These are phyloP conservation scores for Pithys albifrons DNA, from an alignment of 2,113 vertebrate genomes.

Conservation along the genomic window DNA sequence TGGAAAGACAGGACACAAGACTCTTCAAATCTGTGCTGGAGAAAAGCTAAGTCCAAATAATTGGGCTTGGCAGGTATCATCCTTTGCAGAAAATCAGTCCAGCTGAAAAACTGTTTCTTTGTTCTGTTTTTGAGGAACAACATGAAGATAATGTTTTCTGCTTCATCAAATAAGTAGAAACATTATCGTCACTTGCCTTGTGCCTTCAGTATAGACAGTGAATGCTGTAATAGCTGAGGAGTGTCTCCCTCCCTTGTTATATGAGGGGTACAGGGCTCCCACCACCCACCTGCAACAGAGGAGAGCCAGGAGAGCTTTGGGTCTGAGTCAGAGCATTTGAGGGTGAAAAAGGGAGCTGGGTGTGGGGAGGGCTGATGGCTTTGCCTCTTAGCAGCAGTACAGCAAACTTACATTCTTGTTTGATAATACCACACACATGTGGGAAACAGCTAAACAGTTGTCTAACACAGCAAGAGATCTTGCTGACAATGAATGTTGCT, in stretches of 20 bases:
- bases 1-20: background rate
- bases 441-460: slow-evolving; percentile 2
- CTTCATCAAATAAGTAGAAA: background rate
- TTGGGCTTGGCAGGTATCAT: background rate
- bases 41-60: background rate
- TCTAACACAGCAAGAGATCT: slow-evolving; percentile 26
- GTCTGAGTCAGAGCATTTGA: background rate
- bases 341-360: background rate
- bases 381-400: background rate
- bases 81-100: background rate
- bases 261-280: background rate
- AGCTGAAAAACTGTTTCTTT: background rate
- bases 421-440: fast-evolving
- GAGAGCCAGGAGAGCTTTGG: background rate
- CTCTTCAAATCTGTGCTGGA: background rate
- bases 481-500: background rate
- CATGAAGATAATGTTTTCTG: background rate
- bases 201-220: background rate
- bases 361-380: background rate
- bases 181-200: background rate
- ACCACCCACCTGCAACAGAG: background rate
- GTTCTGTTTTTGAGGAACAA: background rate
- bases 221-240: fast-evolving
- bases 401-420: background rate
- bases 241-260: fast-evolving